Conservation (phyloP, 2,888 invertebrate species). For the Trichogramma dendrolimi region DNA sequence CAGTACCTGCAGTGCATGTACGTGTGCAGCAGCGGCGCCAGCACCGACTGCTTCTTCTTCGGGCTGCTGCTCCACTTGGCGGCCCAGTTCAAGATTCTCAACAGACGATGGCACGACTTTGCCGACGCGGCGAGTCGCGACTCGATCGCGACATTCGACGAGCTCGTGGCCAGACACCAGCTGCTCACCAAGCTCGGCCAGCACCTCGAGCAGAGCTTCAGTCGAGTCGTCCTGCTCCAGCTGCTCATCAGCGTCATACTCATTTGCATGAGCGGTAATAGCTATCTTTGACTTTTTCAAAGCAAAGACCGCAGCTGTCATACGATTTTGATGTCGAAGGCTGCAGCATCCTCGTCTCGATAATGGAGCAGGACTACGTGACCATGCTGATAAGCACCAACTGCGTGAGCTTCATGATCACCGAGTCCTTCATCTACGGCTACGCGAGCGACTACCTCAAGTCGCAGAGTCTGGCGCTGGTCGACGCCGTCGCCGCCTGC, state of each 20-base stretch:
- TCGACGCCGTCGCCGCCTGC: conserved; percentile 18
- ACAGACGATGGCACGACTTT: conserved; percentile 12
- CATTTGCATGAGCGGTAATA: conserved; percentile 23
- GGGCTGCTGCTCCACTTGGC: conserved; percentile 18
- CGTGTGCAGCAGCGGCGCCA: conserved; percentile 17
- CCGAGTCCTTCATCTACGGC: conserved; percentile 24
- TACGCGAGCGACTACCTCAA: conserved; percentile 27
- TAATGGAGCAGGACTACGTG: conserved; percentile 12
- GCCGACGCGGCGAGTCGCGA: no score
- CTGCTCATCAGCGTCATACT: conserved; percentile 21
- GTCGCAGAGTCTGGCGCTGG: conserved; percentile 22
- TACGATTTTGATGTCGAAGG: conserved; percentile 7
- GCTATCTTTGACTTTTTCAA: neutral
- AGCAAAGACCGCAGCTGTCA: neutral
- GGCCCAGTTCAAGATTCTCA: conserved; percentile 22
- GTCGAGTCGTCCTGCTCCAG: conserved; percentile 9
- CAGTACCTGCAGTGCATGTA: conserved; percentile 22
- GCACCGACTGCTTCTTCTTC: conserved; percentile 24
- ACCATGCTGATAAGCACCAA: conserved; percentile 20
- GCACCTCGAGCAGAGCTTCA: conserved; percentile 21
- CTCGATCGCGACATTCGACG: neutral
- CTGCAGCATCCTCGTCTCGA: conserved; percentile 16
- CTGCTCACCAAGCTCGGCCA: conserved; percentile 13
- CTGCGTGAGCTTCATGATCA: conserved; percentile 23
- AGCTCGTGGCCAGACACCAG: conserved; percentile 13